Conservation (phyloP, 2,113 vertebrate species). For the Thamnaconus septentrionalis region DNA sequence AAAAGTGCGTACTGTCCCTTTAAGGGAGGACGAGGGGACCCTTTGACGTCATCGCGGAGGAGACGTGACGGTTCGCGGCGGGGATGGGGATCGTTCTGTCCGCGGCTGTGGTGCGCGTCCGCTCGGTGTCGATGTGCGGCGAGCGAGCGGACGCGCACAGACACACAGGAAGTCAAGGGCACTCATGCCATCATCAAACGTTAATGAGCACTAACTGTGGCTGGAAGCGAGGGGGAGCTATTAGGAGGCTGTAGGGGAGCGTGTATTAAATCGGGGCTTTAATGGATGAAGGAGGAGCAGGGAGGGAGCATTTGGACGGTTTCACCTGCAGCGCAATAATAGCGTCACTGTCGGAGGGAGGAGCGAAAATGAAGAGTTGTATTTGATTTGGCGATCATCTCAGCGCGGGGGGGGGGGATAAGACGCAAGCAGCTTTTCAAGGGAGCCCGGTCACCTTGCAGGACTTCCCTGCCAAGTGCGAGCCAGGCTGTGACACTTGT, state of each 20-base stretch:
- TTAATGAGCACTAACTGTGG: constrained; percentile 16
- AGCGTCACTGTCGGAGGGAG: too few relatives aligned
- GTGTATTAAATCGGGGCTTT: constrained; percentile 20
- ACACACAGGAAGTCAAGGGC: constrained; percentile 32
- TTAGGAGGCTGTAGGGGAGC: constrained; percentile 2
- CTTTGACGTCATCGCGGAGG: constrained; percentile 68
- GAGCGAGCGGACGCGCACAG: not conserved
- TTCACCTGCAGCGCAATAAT: not conserved
- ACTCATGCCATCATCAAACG: constrained; percentile 21
- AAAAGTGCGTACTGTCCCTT: constrained; percentile 50
- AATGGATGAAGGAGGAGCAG: constrained; percentile 12
- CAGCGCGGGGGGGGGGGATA: too few relatives aligned
- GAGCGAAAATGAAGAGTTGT: too few relatives aligned
- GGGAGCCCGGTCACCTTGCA: too few relatives aligned
- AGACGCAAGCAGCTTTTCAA: too few relatives aligned
- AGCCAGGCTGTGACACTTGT: not conserved
- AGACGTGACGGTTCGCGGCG: not conserved
- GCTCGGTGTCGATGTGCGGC: constrained; percentile 2
- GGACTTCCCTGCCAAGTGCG: too few relatives aligned
- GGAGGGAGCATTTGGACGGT: constrained; percentile 10
- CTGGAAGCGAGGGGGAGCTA: constrained; percentile 16
- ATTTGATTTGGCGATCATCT: too few relatives aligned
- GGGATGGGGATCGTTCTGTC: too few relatives aligned
- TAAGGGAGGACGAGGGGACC: constrained; percentile 57
- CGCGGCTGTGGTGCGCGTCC: not conserved